These are phyloP conservation scores for Andinoacara biseriatus DNA, from an alignment of 2,113 vertebrate species.

Conservation along the genomic window DNA sequence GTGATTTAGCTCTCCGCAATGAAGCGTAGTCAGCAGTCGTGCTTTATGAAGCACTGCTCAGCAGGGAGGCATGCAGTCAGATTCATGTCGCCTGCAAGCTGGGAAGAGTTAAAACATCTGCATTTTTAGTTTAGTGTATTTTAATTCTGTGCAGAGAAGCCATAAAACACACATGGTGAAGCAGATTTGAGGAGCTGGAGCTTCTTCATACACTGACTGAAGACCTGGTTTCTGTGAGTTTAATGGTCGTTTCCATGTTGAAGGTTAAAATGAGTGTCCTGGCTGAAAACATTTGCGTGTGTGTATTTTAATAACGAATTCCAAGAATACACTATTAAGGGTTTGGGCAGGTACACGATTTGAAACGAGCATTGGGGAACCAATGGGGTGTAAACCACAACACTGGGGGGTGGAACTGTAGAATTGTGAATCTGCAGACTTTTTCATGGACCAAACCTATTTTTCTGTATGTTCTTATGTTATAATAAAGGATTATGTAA, in stretches of 20 bases:
- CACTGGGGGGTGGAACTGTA: constrained; percentile 44
- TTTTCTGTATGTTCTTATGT: constrained; percentile 82
- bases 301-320: constrained; percentile 51
- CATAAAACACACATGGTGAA: constrained; percentile 31
- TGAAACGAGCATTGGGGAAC: not conserved
- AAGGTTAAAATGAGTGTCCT: constrained; percentile 32
- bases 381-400: constrained; percentile 27
- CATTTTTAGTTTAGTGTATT: constrained; percentile 40
- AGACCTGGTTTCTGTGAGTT: constrained; percentile 15
- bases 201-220: constrained; percentile 37
- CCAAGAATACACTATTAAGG: constrained; percentile 70
- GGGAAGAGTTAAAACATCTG: constrained; percentile 6
- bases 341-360: constrained; percentile 39
- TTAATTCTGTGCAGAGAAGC: constrained; percentile 53
- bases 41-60: constrained; percentile 7
- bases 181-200: constrained; percentile 16
- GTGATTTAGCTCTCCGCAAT: constrained; percentile 24
- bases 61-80: not conserved
- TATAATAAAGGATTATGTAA: constrained; percentile 83
- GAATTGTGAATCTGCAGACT: constrained; percentile 68
- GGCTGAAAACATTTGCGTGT: constrained; percentile 28
- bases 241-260: constrained; percentile 27
- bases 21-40: not conserved
- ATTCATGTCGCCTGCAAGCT: not conserved
- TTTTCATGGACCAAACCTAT: constrained; percentile 85